Percentiles rank a stretch among this genome's conserved stretches.
phyloP scores from a whole-genome alignment of 1,140 invertebrate species.

The Bombus haemorrhoidalis region DNA sequence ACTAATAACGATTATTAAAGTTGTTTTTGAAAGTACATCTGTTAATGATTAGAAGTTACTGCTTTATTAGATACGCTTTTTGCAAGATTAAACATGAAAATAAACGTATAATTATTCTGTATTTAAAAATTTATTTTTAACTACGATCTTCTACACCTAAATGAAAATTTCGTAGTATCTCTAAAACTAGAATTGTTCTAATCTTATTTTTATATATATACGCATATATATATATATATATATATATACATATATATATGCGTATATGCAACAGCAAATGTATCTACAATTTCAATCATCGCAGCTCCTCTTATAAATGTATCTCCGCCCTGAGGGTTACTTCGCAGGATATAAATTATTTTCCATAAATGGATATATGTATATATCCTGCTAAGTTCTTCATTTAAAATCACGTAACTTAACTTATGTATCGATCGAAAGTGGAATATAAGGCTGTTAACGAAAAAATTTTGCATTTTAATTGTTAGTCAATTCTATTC shows the following conservation, averaged over 20 bases:
- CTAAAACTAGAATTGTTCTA: neutral
- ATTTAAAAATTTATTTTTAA: neutral
- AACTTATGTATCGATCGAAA: conserved; percentile 69
- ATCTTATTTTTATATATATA: neutral
- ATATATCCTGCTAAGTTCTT: conserved; percentile 44
- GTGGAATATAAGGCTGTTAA: conserved; percentile 70
- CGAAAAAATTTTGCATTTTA: conserved; percentile 52
- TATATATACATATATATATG: conserved; percentile 8
- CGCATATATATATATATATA: no score
- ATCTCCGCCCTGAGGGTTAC: conserved; percentile 33
- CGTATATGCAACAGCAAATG: conserved; percentile 28
- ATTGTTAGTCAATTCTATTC: conserved; percentile 17
- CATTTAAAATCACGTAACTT: conserved; percentile 60
- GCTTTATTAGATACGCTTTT: conserved; percentile 2
- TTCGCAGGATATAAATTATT: conserved; percentile 49
- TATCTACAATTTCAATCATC: conserved; percentile 32
- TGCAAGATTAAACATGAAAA: neutral
- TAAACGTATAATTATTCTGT: neutral
- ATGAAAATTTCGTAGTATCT: neutral
- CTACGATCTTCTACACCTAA: neutral
- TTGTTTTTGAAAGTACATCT: neutral
- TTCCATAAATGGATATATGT: conserved; percentile 31
- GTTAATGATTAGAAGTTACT: conserved; percentile 11
- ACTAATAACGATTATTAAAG: neutral
- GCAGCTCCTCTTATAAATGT: conserved; percentile 27